A percentile compares a stretch with the other conserved stretches of the same genome.
Evolutionary conservation across 2,888 invertebrate species (phyloP).

Genomic region (Pammene fasciana): DNA sequence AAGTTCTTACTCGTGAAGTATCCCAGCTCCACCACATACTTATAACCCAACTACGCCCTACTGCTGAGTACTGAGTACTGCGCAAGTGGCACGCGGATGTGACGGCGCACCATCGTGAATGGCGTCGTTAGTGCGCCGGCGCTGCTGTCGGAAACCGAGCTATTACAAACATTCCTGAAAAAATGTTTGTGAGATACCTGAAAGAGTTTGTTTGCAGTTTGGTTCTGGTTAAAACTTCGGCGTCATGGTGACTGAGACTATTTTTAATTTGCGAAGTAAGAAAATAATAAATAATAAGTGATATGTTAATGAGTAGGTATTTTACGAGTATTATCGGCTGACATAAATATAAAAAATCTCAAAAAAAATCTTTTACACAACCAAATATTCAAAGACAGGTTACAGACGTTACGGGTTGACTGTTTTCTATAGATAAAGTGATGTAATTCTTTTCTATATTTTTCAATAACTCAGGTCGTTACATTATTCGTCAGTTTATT

Average conservation of each 20-base stretch:
- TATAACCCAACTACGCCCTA: background rate
- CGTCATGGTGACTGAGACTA: too few relatives aligned
- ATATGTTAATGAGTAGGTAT: background rate
- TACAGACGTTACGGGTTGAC: too few relatives aligned
- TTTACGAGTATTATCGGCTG: background rate
- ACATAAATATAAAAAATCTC: background rate
- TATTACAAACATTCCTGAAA: conserved; percentile 6
- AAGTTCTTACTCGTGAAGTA: too few relatives aligned
- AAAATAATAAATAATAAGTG: too few relatives aligned
- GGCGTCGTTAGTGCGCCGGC: conserved; percentile 49
- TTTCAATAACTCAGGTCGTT: too few relatives aligned
- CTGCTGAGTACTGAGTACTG: conserved; percentile 7
- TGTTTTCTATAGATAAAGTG: too few relatives aligned
- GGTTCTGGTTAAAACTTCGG: background rate
- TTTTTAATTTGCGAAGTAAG: too few relatives aligned
- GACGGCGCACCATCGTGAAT: conserved; percentile 46
- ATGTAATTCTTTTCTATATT: too few relatives aligned
- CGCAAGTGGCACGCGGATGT: conserved; percentile 48
- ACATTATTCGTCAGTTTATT: too few relatives aligned
- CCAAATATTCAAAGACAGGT: too few relatives aligned
- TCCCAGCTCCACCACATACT: background rate
- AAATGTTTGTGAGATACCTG: background rate
- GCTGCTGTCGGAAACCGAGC: conserved; percentile 42
- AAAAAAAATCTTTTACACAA: too few relatives aligned
- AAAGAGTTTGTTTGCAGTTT: background rate